Base-by-base conservation (phyloP, 2,888 invertebrate species). In the Ellobium chinense region DNA sequence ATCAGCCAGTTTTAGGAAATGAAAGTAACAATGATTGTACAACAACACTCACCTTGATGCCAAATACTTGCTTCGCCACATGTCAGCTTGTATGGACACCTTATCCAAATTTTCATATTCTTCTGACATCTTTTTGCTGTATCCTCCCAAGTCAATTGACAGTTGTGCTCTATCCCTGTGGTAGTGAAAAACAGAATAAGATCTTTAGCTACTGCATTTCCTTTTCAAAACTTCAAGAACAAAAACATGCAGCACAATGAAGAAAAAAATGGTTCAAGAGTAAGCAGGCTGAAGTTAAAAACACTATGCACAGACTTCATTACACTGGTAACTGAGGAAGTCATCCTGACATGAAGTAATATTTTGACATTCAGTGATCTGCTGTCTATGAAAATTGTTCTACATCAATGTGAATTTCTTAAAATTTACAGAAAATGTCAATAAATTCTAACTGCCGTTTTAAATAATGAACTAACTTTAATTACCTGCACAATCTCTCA, bases 1-100 rank as follows among this genome's bases (percentile, higher is more conserved):
- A n/a, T n/a, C n/a, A n/a, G 24, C 39, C 37, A 4, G 36, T n/a
- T 29, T 27, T 62, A 27, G 2, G 27, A 27, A 62, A 7, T 62
- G 29, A 27, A 24, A 18, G 18, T 21, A 29, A 66, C n/a, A 72
- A 36, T n/a, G n/a, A n/a, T n/a, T 3, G 27, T 60, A 12, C 14
- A 37, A 1, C 27, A 46, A 68, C 5, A 46, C 58, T 84, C 94
- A 96, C 96, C 96, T 97, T 94, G 97, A 97, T 34, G 98, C 98
- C 87, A 98, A 94, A 93, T 97, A 99, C 95, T 98, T 99, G 91
- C 97, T 98, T 84, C 97, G 95, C 98, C 98, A 99, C 72, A 98
- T 97, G 94, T 99, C 98, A 91, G 97, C 97, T 91, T 98, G 97
- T 0, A 98, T 97, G 27, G 97, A 96, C 56, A 98, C 93, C 95